Evolutionary conservation across 2,888 invertebrate genomes (phyloP), one percentile per base, ranked within the genome.

Genomic region (Megastigmus dorsalis): DNA sequence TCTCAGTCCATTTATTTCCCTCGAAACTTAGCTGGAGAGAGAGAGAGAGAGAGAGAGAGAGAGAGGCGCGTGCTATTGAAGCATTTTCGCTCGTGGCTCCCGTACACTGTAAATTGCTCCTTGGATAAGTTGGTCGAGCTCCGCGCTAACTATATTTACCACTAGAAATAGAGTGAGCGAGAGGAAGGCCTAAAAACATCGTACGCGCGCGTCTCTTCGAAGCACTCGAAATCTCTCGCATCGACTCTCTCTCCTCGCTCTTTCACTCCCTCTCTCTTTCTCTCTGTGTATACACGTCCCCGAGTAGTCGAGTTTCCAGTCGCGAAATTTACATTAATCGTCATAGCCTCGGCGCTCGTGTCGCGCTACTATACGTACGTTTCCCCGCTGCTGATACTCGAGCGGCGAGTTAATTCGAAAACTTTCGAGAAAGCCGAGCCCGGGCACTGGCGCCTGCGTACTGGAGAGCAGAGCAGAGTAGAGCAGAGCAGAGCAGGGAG

Each of bases 331-430:
- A 75, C 79, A 80, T 79, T 79, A 82, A 82, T 79, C 78, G 78
- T 78, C 77, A 77, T 78, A 54, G 62, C 38, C 28, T 23, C 1
- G n/a, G 2, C 28, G 23, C 15, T 60, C 52, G 23, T 63, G 7
- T 43, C 41, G 15, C 60, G 23, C 50, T 20, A 26, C n/a, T 41
- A 55, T 33, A 30, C 33, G 52, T 30, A 65, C 57, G 62, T 70
- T 60, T 74, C 30, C 48, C 68, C 63, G 68, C n/a, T 66, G 73
- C 38, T 43, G 66, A 41, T 60, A 18, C 41, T 36, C 45, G 33
- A 66, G 48, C 75, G 74, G 74, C 57, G 74, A 81, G 82, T 82
- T 83, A 81, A 82, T 83, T 82, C 82, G 81, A 82, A 83, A 83
- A 84, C 81, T 84, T 84, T 77, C 75, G 68, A 69, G 73, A 54